These are phyloP conservation scores for Argynnis bischoffii DNA, from an alignment of 2,888 invertebrate genomes.

Conservation along the genomic window DNA sequence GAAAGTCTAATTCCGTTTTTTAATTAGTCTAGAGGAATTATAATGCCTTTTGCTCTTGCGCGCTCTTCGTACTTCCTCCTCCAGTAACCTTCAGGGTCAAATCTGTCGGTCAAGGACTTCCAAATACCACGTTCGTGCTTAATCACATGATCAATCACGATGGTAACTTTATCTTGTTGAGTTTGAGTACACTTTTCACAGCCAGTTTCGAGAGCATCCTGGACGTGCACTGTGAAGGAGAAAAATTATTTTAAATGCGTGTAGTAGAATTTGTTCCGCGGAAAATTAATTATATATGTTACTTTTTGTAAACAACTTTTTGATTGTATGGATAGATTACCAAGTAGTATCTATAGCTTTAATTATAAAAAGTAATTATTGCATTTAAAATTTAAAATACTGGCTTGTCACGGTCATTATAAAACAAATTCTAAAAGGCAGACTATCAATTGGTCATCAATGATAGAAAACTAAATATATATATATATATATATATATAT, in stretches of 20 bases:
- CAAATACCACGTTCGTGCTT: constrained; percentile 3
- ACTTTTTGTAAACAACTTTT: background rate
- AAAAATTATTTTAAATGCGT: too few species aligned
- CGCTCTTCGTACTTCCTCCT: constrained; percentile 11
- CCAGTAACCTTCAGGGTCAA: background rate
- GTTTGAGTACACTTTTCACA: constrained; percentile 6
- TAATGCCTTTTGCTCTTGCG: constrained; percentile 8
- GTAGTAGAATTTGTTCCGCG: too few species aligned
- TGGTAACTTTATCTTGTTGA: background rate
- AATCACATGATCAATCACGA: background rate
- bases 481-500: too few species aligned
- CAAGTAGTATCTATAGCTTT: too few species aligned
- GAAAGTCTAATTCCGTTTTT: background rate
- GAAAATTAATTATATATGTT: background rate
- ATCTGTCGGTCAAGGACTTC: constrained; percentile 9
- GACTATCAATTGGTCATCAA: too few species aligned
- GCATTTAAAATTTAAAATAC: too few species aligned
- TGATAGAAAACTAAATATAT: too few species aligned
- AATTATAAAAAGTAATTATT: too few species aligned
- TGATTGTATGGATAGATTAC: too few species aligned
- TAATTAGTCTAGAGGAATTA: constrained; percentile 3
- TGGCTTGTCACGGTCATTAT: too few species aligned
- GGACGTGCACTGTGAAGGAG: background rate
- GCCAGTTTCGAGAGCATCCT: constrained; percentile 6
- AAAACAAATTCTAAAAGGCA: too few species aligned